Evolutionary conservation across 2,888 invertebrate species (phyloP), one percentile per base, ranked within the genome.

Genomic region (Sarcophaga rosellei): DNA sequence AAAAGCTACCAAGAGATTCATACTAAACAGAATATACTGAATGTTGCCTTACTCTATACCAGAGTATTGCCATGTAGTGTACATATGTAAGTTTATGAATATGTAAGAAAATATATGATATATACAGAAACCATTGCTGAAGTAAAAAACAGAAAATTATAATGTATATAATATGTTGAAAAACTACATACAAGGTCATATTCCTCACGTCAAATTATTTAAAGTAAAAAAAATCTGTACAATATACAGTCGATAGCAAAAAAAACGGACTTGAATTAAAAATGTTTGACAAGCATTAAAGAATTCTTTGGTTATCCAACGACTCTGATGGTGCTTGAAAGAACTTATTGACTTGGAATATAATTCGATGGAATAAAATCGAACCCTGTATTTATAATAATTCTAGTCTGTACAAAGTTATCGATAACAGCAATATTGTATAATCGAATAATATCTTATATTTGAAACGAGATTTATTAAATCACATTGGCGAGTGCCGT

Each of bases 181-280:
- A 76, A 78, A 79, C 86, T 80, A 80, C n/a, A 69, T 72, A 66
- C 86, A 86, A 83, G 83, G 83, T 83, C 86, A 77, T 86, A 73
- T 83, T 77, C 74, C 86, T 81, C 80, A 83, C 76, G 76, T 79
- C 83, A 83, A 68, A 83, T 82, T 73, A 69, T 86, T 82, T 68
- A 76, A 25, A 63, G 74, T 85, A 63, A 79, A 53, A 81, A 84
- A 73, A 45, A 57, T 59, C 44, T 45, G 62, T 35, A 8, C 61
- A 15, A 11, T 6, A 62, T 75, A 73, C 85, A 77, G 81, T 57
- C 45, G 10, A 66, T 3, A 35, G 23, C 62, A 72, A 85, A 78
- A 77, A 78, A 10, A 45, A 8, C 47, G 12, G 0, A 1, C 12
- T 15, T 53, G 3, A 53, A 15, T 53, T 53, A 47, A 47, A 47